phyloP scores from a whole-genome alignment of 2,797 vertebrate species.

The Sebastes melanostomus region DNA sequence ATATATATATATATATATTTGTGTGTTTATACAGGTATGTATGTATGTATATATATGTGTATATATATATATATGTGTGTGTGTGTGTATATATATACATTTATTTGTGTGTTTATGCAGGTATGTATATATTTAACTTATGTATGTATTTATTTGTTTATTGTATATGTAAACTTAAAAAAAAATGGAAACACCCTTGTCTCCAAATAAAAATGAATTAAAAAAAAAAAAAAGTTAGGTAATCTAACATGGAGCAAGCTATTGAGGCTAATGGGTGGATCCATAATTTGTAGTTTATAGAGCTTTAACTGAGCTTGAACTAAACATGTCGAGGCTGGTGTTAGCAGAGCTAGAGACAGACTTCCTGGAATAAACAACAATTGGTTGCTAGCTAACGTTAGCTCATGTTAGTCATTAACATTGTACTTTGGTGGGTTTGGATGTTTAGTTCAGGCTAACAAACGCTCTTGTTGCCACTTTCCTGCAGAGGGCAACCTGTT shows the following conservation, averaged over 20 bases:
- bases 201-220: too few species aligned
- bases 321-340: accelerated
- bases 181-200: too few species aligned
- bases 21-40: too few species aligned
- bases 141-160: too few species aligned
- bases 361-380: background rate
- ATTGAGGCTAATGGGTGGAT: background rate
- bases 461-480: background rate
- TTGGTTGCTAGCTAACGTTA: too few species aligned
- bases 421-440: accelerated
- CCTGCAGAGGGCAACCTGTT: slow-evolving; percentile 54
- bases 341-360: slow-evolving; percentile 9
- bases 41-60: too few species aligned
- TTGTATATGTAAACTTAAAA: too few species aligned
- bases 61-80: accelerated
- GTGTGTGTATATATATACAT: too few species aligned
- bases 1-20: too few species aligned
- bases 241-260: background rate
- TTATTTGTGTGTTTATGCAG: too few species aligned
- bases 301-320: background rate
- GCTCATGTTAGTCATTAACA: accelerated
- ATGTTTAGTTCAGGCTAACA: background rate
- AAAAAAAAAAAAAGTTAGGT: background rate
- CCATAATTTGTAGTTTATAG: too few species aligned
- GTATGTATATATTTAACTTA: too few species aligned